Evolutionary conservation across 2,797 vertebrate genomes (phyloP).

Genomic region (Rhynchotus rufescens): DNA sequence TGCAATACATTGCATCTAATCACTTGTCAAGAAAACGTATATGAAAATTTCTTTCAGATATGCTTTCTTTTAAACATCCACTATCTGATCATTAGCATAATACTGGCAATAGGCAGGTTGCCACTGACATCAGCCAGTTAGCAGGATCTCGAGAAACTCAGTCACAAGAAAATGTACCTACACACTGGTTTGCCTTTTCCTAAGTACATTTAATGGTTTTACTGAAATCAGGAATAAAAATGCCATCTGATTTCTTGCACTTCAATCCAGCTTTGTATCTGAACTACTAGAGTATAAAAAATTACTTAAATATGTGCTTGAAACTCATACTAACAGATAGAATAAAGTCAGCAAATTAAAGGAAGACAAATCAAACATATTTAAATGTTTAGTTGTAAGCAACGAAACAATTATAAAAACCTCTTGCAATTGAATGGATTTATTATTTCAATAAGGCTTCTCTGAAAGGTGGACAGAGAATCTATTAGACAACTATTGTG

Average conservation of each 20-base stretch:
- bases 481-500: not conserved
- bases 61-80: not conserved
- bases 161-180: not conserved
- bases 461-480: not conserved
- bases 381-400: not conserved
- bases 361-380: not conserved
- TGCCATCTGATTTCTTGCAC: not conserved
- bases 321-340: not conserved
- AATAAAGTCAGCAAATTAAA: not conserved
- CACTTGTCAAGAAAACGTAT: not conserved
- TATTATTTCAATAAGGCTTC: not conserved
- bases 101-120: not conserved
- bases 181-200: not conserved
- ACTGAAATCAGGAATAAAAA: not conserved
- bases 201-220: not conserved
- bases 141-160: not conserved
- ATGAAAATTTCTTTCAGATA: not conserved
- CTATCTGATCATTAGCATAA: not conserved
- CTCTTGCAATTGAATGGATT: not conserved
- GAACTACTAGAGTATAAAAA: not conserved
- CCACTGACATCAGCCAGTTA: not conserved
- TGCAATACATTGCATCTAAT: not conserved
- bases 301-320: not conserved
- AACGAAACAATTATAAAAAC: not conserved
- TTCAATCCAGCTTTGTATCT: not conserved